Percentiles rank a stretch among this genome's conserved stretches.
Evolutionary conservation across 2,797 vertebrate species (phyloP).

Genomic region (Parauchenoglanis ngamensis): DNA sequence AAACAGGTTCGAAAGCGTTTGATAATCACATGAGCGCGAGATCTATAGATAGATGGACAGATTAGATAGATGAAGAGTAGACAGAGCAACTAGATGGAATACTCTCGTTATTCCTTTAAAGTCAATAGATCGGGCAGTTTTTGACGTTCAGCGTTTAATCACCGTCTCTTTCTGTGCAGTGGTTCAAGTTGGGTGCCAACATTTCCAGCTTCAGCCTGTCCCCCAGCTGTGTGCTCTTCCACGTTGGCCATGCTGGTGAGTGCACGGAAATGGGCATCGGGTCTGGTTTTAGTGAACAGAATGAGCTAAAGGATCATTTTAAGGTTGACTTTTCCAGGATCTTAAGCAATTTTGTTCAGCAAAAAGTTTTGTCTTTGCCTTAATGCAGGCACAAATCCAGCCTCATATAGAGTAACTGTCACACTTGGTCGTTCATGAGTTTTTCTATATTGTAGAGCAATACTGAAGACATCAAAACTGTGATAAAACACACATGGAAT

Average conservation of each 20-base stretch:
- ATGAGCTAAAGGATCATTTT: neutral
- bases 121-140: neutral
- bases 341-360: neutral
- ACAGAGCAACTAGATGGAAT: neutral
- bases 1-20: neutral
- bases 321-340: neutral
- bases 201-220: conserved; percentile 95
- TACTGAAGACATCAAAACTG: too few relatives aligned
- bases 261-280: too few relatives aligned
- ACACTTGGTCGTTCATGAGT: too few relatives aligned
- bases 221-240: conserved; percentile 94
- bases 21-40: neutral
- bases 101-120: neutral
- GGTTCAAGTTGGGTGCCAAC: conserved; percentile 97
- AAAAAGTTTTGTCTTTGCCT: neutral
- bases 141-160: conserved; percentile 21
- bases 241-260: conserved; percentile 94
- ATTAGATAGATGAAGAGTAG: neutral
- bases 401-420: too few relatives aligned
- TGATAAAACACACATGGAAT: too few relatives aligned
- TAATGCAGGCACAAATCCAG: neutral
- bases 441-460: too few relatives aligned
- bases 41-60: neutral
- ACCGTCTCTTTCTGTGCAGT: conserved; percentile 74
- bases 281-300: neutral